Conservation (phyloP, 2,113 vertebrate genomes). For the Zosterops japonicus region DNA sequence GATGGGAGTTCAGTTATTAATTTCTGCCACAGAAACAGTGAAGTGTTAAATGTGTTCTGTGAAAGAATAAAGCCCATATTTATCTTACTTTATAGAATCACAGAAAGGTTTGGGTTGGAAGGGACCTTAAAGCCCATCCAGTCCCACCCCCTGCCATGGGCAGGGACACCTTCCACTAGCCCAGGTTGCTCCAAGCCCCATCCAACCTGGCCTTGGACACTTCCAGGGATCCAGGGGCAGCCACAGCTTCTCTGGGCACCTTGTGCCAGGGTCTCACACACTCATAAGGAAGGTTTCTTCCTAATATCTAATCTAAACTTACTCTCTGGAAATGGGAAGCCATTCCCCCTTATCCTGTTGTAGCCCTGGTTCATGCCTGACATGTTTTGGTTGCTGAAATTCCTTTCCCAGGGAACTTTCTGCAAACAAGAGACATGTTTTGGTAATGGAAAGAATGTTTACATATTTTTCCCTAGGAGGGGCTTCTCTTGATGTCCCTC, state of each 20-base stretch:
- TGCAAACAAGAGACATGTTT: too few relatives aligned
- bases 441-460: too few relatives aligned
- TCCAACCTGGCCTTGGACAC: background rate
- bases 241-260: background rate
- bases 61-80: background rate
- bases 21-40: background rate
- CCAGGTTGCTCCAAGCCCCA: fast-evolving
- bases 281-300: fast-evolving
- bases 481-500: too few relatives aligned
- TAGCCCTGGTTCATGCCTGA: too few relatives aligned
- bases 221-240: background rate
- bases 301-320: fast-evolving
- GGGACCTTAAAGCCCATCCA: background rate
- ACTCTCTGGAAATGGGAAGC: fast-evolving
- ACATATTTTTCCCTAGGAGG: too few relatives aligned
- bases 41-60: background rate
- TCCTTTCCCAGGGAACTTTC: too few relatives aligned
- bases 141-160: background rate
- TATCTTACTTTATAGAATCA: background rate
- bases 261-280: background rate
- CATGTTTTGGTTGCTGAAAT: too few relatives aligned
- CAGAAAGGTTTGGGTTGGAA: too few relatives aligned
- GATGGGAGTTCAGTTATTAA: background rate
- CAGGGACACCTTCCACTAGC: fast-evolving
- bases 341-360: fast-evolving